Evolutionary conservation across 2,888 invertebrate species (phyloP).

Genomic region (Bruchidius siliquastri): DNA sequence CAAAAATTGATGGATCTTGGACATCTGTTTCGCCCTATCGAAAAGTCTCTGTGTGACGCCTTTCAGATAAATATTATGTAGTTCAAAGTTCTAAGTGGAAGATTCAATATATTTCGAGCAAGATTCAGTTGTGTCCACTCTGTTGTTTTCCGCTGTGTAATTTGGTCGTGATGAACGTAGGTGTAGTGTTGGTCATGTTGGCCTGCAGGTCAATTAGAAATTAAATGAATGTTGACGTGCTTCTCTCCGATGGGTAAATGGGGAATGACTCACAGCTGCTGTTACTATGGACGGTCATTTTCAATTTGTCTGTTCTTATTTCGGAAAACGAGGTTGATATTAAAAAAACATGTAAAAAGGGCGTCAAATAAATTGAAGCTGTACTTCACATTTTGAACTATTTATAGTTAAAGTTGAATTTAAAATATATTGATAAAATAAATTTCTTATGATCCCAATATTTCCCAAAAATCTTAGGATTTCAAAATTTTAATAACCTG

Average conservation of each 20-base stretch:
- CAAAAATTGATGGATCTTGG: too few species aligned
- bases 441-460: too few species aligned
- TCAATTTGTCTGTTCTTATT: background rate
- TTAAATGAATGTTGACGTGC: constrained; percentile 39
- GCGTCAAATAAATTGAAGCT: too few species aligned
- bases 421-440: too few species aligned
- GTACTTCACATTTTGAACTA: too few species aligned
- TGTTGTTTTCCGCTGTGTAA: constrained; percentile 17
- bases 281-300: background rate
- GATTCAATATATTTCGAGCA: background rate
- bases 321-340: background rate
- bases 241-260: background rate
- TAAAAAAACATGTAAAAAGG: too few species aligned
- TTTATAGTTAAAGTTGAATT: too few species aligned
- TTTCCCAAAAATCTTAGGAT: too few species aligned
- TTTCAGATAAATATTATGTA: background rate
- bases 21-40: too few species aligned
- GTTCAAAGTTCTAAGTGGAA: background rate
- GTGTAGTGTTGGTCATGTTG: constrained; percentile 44
- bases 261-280: background rate
- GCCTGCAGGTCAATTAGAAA: constrained; percentile 48
- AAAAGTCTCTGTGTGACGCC: too few species aligned
- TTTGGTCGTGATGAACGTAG: constrained; percentile 35
- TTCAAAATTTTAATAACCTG: too few species aligned
- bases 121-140: constrained; percentile 4